These are phyloP conservation scores for Gymnothorax reevesii DNA, from an alignment of 2,797 vertebrate species.

Conservation along the genomic window DNA sequence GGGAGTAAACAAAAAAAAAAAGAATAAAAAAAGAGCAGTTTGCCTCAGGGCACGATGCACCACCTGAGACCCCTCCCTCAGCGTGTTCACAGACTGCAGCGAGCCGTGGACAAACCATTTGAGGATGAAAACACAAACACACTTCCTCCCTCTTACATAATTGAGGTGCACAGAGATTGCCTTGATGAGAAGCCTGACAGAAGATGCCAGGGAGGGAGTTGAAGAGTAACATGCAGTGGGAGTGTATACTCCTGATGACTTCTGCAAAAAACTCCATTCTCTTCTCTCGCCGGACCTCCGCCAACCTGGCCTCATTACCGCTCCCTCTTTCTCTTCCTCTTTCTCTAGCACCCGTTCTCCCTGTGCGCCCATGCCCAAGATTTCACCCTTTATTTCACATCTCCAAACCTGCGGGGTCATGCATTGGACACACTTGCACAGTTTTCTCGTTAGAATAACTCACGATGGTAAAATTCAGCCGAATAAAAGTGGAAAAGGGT, in stretches of 20 bases:
- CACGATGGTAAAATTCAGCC: not conserved
- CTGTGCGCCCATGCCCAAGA: not conserved
- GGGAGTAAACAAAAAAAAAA: not conserved
- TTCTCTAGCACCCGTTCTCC: not conserved
- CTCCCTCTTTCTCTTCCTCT: not conserved
- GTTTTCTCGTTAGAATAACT: not conserved
- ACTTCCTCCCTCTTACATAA: not conserved
- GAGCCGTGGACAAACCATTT: not conserved
- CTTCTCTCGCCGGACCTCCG: not conserved
- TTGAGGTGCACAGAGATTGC: not conserved
- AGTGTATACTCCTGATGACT: not conserved
- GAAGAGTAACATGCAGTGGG: not conserved
- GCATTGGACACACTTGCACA: not conserved
- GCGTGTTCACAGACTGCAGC: not conserved
- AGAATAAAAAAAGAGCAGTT: not conserved
- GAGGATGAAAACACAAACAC: not conserved
- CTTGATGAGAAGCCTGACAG: not conserved
- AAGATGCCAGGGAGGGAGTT: not conserved
- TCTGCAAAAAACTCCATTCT: not conserved
- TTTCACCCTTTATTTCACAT: not conserved
- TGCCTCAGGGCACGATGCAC: not conserved
- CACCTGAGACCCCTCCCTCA: not conserved
- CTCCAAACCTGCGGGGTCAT: not conserved
- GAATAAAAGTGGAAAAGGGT: not conserved
- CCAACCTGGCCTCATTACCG: not conserved